These are phyloP conservation scores for Hypomesus transpacificus DNA, from an alignment of 2,113 vertebrate genomes.

Conservation along the genomic window DNA sequence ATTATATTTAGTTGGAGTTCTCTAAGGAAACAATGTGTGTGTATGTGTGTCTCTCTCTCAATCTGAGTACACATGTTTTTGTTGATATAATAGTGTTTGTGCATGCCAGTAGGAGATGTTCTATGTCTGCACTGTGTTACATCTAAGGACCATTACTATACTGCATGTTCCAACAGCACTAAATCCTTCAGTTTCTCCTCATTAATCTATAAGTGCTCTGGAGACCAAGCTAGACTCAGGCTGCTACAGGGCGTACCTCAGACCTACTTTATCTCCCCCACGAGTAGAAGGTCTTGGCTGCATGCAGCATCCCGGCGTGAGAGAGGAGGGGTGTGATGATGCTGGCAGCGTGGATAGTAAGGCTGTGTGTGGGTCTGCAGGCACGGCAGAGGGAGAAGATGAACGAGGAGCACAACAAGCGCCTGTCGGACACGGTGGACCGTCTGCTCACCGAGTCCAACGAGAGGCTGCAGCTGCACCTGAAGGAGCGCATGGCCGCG, in stretches of 20 bases:
- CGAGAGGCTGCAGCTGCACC: conserved; percentile 91
- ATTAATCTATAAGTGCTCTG: too few species aligned
- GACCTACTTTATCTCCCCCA: too few species aligned
- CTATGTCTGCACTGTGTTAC: too few species aligned
- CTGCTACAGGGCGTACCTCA: too few species aligned
- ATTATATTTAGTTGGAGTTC: conserved; percentile 61
- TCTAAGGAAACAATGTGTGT: conserved; percentile 45
- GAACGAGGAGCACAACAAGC: conserved; percentile 96
- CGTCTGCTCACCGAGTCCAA: conserved; percentile 93
- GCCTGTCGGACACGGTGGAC: conserved; percentile 92
- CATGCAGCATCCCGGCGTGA: too few species aligned
- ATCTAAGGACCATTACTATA: too few species aligned
- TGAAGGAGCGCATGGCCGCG: conserved; percentile 95
- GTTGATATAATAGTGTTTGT: not conserved
- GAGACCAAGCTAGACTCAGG: too few species aligned
- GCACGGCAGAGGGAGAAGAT: conserved; percentile 97
- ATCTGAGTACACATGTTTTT: not conserved
- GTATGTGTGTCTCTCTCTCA: conserved; percentile 17
- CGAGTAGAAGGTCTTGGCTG: too few species aligned
- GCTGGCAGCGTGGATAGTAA: too few species aligned
- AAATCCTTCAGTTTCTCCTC: too few species aligned
- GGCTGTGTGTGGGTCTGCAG: conserved; percentile 56
- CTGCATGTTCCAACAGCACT: too few species aligned
- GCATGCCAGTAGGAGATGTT: not conserved
- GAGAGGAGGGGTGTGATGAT: too few species aligned